Base-by-base conservation (phyloP, 2,888 invertebrate species). In the Kuschelorhynchus macadamiae region DNA sequence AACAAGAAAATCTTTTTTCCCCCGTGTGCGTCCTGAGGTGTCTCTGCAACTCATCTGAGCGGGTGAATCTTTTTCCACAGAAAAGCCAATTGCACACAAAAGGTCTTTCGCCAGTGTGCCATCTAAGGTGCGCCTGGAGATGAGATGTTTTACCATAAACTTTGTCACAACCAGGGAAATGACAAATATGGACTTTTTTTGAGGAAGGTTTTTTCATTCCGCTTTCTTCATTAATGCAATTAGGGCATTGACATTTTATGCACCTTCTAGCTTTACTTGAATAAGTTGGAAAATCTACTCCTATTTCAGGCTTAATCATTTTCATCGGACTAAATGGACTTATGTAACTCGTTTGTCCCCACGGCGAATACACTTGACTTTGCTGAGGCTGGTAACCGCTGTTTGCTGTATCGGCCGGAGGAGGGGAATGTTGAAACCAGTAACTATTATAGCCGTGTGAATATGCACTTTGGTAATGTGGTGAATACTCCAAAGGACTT, bases 141-240 rank as follows among this genome's bases (percentile, higher is more conserved):
- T 98, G 97, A 0, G 96, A 96, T 0, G 96, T 96, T 83, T 97
- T 97, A 11, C 94, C 95, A 83, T 97, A 98, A 12, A 95, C 91
- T 78, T 93, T 91, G 66, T 89, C 90, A 81, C 97, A 97, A 42
- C 94, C 95, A 0, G 93, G 91, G 36, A 94, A 90, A 82, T 95
- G 94, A 79, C 96, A 96, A 44, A 92, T 89, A 82, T 96, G 96
- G 83, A 88, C 92, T 81, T 90, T 92, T 85, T 91, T 94, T 75
- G 90, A 93, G 76, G 90, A 94, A 9, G 90, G 95, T 79, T 90
- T 95, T 80, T 87, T 92, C 82, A 88, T 89, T 67, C 88, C 94
- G 75, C 87, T 93, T 80, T 92, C 93, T 86, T 89, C 95, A 75
- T 88, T 91, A 75, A 90, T 89, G 82, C 90, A 94, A 85, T 91